These are phyloP conservation scores for Spondyliosoma cantharus DNA, from an alignment of 2,797 vertebrate species.

Conservation along the genomic window DNA sequence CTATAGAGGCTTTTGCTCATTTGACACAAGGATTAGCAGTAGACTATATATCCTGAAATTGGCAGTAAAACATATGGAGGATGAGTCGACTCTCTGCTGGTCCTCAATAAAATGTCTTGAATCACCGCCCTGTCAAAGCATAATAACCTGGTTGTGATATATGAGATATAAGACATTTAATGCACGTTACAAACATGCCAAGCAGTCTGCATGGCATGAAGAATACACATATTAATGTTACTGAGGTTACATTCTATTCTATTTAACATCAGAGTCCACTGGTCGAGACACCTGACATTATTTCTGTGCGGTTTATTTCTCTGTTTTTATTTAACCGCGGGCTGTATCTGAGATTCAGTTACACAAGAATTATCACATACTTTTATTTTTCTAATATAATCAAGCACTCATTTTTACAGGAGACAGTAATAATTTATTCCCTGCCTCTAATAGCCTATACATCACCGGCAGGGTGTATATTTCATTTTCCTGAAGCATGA, in stretches of 20 bases:
- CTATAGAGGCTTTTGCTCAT: neutral
- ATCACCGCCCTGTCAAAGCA: neutral
- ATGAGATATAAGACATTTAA: neutral
- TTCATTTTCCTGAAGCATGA: conserved; percentile 84
- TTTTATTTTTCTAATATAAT: conserved; percentile 84
- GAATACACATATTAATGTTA: conserved; percentile 10
- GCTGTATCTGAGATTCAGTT: conserved; percentile 63
- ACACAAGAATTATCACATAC: conserved; percentile 75
- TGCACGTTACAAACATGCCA: neutral
- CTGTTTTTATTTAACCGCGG: conserved; percentile 23
- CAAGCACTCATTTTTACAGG: conserved; percentile 82
- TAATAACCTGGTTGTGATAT: conserved; percentile 3
- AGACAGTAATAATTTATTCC: conserved; percentile 84
- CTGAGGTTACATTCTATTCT: conserved; percentile 11
- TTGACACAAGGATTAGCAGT: neutral
- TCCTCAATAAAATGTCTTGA: conserved; percentile 13
- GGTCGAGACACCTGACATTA: conserved; percentile 20
- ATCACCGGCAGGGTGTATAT: conserved; percentile 83
- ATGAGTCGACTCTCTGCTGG: neutral
- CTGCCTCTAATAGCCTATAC: conserved; percentile 83
- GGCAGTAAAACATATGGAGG: neutral
- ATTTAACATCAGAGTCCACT: conserved; percentile 24
- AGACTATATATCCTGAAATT: neutral
- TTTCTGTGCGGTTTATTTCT: conserved; percentile 39
- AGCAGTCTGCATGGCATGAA: conserved; percentile 2